Conservation (phyloP, 2,888 invertebrate genomes). For the Drosophila percnosoma region DNA sequence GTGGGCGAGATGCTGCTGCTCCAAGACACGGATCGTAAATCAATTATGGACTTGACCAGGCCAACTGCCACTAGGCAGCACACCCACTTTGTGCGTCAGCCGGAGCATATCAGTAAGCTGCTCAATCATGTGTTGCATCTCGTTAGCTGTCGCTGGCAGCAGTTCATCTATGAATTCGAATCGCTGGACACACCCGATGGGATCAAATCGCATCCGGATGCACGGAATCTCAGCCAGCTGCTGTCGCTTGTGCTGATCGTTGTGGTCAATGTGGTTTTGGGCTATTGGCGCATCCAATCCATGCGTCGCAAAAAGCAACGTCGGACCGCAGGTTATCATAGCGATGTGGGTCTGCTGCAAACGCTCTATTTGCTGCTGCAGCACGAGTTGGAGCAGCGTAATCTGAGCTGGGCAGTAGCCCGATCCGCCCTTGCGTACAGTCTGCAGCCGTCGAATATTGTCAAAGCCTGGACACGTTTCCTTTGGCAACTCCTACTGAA, state of each 20-base stretch:
- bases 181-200: slow-evolving; percentile 89
- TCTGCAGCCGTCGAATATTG: slow-evolving; percentile 85
- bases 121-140: slow-evolving; percentile 89
- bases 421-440: slow-evolving; percentile 83
- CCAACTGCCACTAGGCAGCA: slow-evolving; percentile 77
- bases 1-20: slow-evolving; percentile 91
- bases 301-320: slow-evolving; percentile 56
- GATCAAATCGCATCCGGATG: slow-evolving; percentile 58
- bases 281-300: slow-evolving; percentile 86
- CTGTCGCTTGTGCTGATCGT: slow-evolving; percentile 88
- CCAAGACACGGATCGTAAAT: slow-evolving; percentile 75
- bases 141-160: slow-evolving; percentile 91
- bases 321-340: slow-evolving; percentile 52
- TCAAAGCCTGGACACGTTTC: slow-evolving; percentile 78
- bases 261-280: slow-evolving; percentile 87
- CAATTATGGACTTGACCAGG: slow-evolving; percentile 45
- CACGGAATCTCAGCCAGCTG: slow-evolving; percentile 82
- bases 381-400: slow-evolving; percentile 82
- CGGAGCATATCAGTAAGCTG: slow-evolving; percentile 88
- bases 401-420: slow-evolving; percentile 83
- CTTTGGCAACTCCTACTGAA: slow-evolving; percentile 82
- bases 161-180: slow-evolving; percentile 91
- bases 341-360: slow-evolving; percentile 51
- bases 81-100: slow-evolving; percentile 87
- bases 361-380: slow-evolving; percentile 79